phyloP scores from a whole-genome alignment of 2,888 invertebrate genomes.

The Ligdia adustata region DNA sequence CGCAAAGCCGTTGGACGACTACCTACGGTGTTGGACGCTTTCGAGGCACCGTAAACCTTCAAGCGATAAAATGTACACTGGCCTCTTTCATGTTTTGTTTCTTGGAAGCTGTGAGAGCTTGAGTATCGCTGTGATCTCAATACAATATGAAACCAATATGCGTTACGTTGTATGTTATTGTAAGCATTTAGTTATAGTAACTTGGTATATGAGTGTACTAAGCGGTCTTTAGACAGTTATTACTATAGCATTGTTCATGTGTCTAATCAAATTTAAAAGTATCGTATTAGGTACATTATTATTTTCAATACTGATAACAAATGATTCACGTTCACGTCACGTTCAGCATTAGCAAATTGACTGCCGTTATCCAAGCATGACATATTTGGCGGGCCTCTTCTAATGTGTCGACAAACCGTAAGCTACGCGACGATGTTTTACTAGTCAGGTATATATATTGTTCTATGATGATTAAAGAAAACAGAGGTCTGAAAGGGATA shows the following conservation, averaged over 20 bases:
- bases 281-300: too few relatives aligned
- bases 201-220: too few relatives aligned
- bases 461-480: not conserved
- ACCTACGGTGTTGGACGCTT: conserved; percentile 66
- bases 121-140: not conserved
- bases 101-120: conserved; percentile 18
- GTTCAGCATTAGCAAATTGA: too few relatives aligned
- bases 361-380: not conserved
- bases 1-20: conserved; percentile 69
- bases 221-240: too few relatives aligned
- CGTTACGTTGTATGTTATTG: too few relatives aligned
- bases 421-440: not conserved
- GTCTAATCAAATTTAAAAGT: too few relatives aligned
- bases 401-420: not conserved
- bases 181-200: too few relatives aligned
- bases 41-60: conserved; percentile 50
- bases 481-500: conserved; percentile 8
- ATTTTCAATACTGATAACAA: too few relatives aligned
- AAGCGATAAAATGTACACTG: conserved; percentile 13
- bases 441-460: not conserved
- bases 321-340: too few relatives aligned
- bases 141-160: not conserved
- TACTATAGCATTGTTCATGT: too few relatives aligned
- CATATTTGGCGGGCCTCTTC: not conserved
- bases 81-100: conserved; percentile 18